Base-by-base conservation (phyloP, 2,888 invertebrate genomes). In the Leptinotarsa peninsularis region DNA sequence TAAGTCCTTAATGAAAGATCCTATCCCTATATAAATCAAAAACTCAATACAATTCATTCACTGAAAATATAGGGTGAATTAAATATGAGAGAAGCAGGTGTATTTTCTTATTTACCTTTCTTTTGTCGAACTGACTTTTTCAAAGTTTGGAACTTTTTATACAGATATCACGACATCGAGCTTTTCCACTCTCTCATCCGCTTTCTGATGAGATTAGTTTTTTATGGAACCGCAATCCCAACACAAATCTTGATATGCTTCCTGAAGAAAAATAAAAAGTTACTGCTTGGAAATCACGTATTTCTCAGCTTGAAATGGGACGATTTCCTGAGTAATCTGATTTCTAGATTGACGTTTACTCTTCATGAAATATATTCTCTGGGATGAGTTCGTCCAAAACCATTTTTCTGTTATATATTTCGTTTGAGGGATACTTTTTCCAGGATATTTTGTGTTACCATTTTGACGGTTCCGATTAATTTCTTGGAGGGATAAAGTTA, bases 201-300 rank as follows among this genome's bases (percentile, higher is more conserved):
- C 21, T 66, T 27, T 63, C 50, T 33, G 63, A 18, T n/a, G 63
- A 43, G 63, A 43, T 63, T 63, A 63, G 33, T 63, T 15, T 63
- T 63, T 63, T 63, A 63, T 43, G 63, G 33, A 15, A 63, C 13
- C 43, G 43, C 63, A 43, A 63, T 63, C n/a, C 63, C 63, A 63
- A 13, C 27, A 33, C 63, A 63, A 63, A 21, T 23, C 43, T 63
- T 63, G 63, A 43, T 33, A 63, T 63, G 33, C 27, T 33, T 43
- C n/a, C n/a, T n/a, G 43, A 63, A 33, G n/a, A 43, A 63, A 63
- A 63, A 63, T 63, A 63, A 63, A 63, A 63, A 33, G 5, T 33
- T 14, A 33, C 63, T 17, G 63, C 63, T 63, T 33, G 63, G 17
- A 63, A 33, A 63, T 63, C 63, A 33, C 15, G 33, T 13, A 5